A percentile compares a stretch with the other conserved stretches of the same genome.
phyloP scores from a whole-genome alignment of 1,140 invertebrate species.

The Gerris buenoi region DNA sequence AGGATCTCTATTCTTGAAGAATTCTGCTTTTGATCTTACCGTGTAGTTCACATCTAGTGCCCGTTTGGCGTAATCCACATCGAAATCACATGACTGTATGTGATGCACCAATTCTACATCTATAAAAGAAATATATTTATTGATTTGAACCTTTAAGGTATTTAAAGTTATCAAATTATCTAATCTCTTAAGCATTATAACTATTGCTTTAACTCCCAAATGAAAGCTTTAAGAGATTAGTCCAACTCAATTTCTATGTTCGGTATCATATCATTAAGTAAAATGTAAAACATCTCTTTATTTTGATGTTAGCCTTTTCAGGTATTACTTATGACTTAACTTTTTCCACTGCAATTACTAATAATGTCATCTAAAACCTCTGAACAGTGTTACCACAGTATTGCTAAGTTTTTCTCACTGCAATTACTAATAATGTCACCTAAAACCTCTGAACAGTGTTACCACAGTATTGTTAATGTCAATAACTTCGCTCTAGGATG shows the following conservation, averaged over 20 bases:
- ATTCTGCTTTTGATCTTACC: constrained; percentile 40
- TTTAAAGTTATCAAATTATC: neutral
- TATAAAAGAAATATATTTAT: constrained; percentile 24
- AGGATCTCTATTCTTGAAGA: constrained; percentile 26
- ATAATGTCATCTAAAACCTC: too few relatives aligned
- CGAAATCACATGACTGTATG: constrained; percentile 44
- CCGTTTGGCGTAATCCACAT: constrained; percentile 42
- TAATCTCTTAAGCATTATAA: neutral
- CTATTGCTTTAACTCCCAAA: neutral
- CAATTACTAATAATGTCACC: too few relatives aligned
- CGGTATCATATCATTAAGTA: neutral
- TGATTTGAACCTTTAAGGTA: neutral
- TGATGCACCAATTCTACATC: constrained; percentile 44
- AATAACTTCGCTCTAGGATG: too few relatives aligned
- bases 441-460: too few relatives aligned
- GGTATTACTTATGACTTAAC: neutral
- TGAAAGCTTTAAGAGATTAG: neutral
- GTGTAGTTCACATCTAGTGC: constrained; percentile 48
- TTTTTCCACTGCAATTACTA: too few relatives aligned
- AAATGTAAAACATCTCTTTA: neutral
- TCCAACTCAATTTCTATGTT: neutral
- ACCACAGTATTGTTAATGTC: too few relatives aligned
- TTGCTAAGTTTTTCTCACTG: too few relatives aligned
- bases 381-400: too few relatives aligned
- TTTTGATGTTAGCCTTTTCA: too few relatives aligned